These are phyloP conservation scores for Sinella curviseta DNA, from an alignment of 1,140 invertebrate genomes.

Conservation along the genomic window DNA sequence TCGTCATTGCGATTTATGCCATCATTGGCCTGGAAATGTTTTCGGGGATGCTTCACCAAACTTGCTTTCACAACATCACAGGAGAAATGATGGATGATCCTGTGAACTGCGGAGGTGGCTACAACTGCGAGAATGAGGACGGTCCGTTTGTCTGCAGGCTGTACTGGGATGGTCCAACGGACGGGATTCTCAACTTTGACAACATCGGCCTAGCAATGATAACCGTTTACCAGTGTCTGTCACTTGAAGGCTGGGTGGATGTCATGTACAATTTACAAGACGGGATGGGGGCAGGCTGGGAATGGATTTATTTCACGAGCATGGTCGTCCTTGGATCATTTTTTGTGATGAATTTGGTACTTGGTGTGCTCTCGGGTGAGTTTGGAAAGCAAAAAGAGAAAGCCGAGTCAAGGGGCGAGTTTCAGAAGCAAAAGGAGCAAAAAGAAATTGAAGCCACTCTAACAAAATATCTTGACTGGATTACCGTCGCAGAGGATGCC, in stretches of 20 bases:
- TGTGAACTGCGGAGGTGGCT: constrained; percentile 40
- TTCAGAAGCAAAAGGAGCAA: constrained; percentile 64
- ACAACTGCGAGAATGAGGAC: background rate
- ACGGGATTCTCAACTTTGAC: constrained; percentile 68
- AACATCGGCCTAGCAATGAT: constrained; percentile 69
- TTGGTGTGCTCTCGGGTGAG: constrained; percentile 69
- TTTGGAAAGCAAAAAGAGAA: constrained; percentile 70
- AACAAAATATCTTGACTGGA: constrained; percentile 68
- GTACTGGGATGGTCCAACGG: constrained; percentile 63
- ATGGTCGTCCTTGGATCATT: constrained; percentile 68
- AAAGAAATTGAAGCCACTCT: constrained; percentile 66
- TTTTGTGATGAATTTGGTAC: constrained; percentile 68
- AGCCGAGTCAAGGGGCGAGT: constrained; percentile 66
- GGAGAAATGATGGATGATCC: constrained; percentile 51
- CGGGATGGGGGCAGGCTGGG: constrained; percentile 64
- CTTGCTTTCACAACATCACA: constrained; percentile 59
- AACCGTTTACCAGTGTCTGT: constrained; percentile 66
- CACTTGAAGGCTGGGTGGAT: constrained; percentile 66
- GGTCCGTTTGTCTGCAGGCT: constrained; percentile 48
- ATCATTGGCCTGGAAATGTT: constrained; percentile 68
- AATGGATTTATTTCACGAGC: constrained; percentile 70
- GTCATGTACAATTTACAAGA: constrained; percentile 63
- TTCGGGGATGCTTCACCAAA: constrained; percentile 62
- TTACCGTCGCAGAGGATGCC: constrained; percentile 58
- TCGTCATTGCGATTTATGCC: constrained; percentile 69